Evolutionary conservation across 2,113 vertebrate species (phyloP).

Genomic region (Odontophorus gujanensis): DNA sequence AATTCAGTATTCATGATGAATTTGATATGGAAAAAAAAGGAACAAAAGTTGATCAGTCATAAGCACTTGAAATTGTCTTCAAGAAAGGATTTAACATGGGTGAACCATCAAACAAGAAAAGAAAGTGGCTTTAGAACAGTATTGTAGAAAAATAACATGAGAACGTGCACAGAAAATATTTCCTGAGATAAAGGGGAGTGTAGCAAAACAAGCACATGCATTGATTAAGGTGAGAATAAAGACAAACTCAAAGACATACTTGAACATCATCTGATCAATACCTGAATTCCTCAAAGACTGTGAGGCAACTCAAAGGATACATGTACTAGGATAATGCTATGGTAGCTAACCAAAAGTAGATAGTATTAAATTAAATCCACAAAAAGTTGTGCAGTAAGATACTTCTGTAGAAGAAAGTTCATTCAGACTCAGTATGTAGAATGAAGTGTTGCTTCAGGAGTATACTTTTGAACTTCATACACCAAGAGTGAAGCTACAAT

Average conservation of each 20-base stretch:
- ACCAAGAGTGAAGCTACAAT: background rate
- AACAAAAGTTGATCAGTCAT: background rate
- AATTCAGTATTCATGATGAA: background rate
- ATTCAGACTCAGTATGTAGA: background rate
- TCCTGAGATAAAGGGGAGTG: background rate
- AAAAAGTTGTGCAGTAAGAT: background rate
- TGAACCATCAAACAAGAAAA: background rate
- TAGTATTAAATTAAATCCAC: background rate
- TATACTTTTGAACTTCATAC: background rate
- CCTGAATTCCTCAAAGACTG: background rate
- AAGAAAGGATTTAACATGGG: background rate
- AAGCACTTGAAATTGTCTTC: background rate
- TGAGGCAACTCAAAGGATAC: background rate
- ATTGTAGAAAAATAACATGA: background rate
- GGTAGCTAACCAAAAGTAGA: background rate
- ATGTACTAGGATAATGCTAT: background rate
- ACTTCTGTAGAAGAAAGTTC: background rate
- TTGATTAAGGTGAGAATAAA: background rate
- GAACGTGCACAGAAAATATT: background rate
- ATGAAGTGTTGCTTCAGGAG: background rate
- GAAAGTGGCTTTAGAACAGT: background rate
- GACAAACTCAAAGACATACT: background rate
- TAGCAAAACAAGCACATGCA: background rate
- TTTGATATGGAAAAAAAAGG: background rate
- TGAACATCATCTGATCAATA: background rate